These are phyloP conservation scores for Diadumene lineata DNA, from an alignment of 92 coral and sea anemone genomes.

Conservation along the genomic window DNA sequence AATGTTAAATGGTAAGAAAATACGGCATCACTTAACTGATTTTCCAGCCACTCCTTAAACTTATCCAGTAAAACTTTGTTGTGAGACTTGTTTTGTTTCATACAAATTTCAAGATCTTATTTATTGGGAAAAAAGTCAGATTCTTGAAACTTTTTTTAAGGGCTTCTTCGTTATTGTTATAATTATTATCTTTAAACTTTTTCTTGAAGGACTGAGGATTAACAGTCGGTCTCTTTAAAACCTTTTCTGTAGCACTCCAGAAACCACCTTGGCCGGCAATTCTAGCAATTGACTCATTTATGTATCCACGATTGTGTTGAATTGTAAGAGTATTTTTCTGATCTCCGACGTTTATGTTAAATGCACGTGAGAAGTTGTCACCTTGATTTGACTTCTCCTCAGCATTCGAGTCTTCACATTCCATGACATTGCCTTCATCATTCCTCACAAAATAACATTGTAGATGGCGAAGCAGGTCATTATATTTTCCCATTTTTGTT, in stretches of 20 bases:
- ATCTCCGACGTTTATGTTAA: slow-evolving; percentile 2
- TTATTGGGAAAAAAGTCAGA: slow-evolving; percentile 22
- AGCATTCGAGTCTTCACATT: background rate
- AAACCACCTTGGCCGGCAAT: no score
- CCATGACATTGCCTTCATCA: no score
- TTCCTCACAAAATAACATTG: background rate
- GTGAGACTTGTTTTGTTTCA: slow-evolving; percentile 2
- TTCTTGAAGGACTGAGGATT: no score
- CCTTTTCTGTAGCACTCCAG: no score
- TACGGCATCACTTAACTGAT: slow-evolving; percentile 12
- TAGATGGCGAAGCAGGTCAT: background rate
- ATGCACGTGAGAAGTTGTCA: background rate
- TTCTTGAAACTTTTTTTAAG: slow-evolving; percentile 22
- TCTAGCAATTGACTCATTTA: slow-evolving; percentile 9
- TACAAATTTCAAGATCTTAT: slow-evolving; percentile 28
- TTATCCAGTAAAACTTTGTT: slow-evolving; percentile 12
- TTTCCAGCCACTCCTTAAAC: slow-evolving; percentile 8
- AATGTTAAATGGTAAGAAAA: slow-evolving; percentile 14
- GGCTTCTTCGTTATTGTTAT: slow-evolving; percentile 34
- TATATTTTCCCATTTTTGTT: background rate
- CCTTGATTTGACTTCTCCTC: background rate
- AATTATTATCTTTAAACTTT: no score
- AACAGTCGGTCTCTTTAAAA: no score
- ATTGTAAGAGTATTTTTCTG: slow-evolving; percentile 1
- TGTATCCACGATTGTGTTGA: background rate